A percentile compares a stretch with the other conserved stretches of the same genome.
phyloP scores from a whole-genome alignment of 1,140 invertebrate genomes.

The Pseudoatta argentina region DNA sequence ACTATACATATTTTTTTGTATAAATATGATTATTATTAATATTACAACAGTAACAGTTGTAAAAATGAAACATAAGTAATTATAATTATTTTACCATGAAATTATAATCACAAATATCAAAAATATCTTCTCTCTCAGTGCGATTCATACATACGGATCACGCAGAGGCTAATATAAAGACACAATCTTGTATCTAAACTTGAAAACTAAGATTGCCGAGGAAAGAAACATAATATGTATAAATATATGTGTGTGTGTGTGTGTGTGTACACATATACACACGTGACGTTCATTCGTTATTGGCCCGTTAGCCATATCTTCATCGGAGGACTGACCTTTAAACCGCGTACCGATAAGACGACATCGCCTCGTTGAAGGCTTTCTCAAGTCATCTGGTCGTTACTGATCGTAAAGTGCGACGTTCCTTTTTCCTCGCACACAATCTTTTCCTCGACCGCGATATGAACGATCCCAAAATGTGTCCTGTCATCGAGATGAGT shows the following conservation, averaged over 20 bases:
- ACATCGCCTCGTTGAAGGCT: constrained; percentile 46
- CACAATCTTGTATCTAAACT: neutral
- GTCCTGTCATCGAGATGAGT: neutral
- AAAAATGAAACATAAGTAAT: too few relatives aligned
- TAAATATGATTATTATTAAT: too few relatives aligned
- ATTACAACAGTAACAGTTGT: too few relatives aligned
- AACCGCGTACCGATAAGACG: constrained; percentile 77
- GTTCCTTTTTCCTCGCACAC: constrained; percentile 19
- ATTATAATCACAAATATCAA: neutral
- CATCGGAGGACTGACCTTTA: constrained; percentile 80
- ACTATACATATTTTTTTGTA: too few relatives aligned
- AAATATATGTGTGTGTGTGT: too few relatives aligned
- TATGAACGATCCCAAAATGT: neutral
- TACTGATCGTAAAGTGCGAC: constrained; percentile 39
- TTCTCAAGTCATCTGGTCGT: constrained; percentile 65
- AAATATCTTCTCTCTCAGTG: neutral
- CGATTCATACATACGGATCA: neutral
- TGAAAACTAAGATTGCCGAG: neutral
- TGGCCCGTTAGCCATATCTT: constrained; percentile 76
- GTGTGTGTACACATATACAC: too few relatives aligned
- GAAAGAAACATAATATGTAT: neutral
- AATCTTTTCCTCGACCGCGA: neutral
- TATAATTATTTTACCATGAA: neutral
- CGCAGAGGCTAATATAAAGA: neutral
- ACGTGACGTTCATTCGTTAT: constrained; percentile 59